Base-by-base conservation (phyloP, 2,797 vertebrate genomes). In the Neosalanx taihuensis region DNA sequence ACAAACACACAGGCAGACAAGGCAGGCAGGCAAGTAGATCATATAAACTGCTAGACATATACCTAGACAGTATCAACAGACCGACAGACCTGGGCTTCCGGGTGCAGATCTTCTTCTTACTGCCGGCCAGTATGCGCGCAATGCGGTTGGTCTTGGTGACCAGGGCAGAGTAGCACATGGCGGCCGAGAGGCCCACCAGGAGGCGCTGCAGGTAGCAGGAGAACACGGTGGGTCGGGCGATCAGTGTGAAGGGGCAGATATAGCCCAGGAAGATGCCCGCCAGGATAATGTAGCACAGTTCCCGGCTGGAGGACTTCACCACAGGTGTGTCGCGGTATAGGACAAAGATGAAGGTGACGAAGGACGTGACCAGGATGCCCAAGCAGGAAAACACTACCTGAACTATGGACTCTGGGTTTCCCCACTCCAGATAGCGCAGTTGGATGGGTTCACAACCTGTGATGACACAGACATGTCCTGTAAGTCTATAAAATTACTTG, bases 21-120 rank as follows among this genome's bases (percentile, higher is more conserved):
- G 35, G 35, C 6, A 35, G 35, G 35, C 35, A 35, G 41, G 7
- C 41, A 46, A 12, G 7, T 12, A 46, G 41, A 9, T 2, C 0
- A 3, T 46, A 46, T 46, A 46, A 46, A 46, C 41, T 10, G 37
- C 37, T 41, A 13, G 10, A 46, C 41, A 13, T 10, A 46, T 3
- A 46, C 7, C 10, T 46, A 13, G 41, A 46, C 10, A 46, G 7
- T 13, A 12, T 46, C 41, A 46, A 46, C 41, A 12, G 41, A 46
- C 41, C 9, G 41, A 46, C 41, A 46, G 41, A 46, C 41, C 41
- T 93, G 0, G 98, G 98, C 79, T 99, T 99, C 72, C 91, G 92
- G 7, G 98, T 99, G 51, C 97, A 99, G 88, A 99, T 99, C 88
- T 99, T 99, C 91, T 99, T 99, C 88, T 99, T 99, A 91, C 98